Base-by-base conservation (phyloP, 1,140 invertebrate genomes). In the Copidosoma floridanum region DNA sequence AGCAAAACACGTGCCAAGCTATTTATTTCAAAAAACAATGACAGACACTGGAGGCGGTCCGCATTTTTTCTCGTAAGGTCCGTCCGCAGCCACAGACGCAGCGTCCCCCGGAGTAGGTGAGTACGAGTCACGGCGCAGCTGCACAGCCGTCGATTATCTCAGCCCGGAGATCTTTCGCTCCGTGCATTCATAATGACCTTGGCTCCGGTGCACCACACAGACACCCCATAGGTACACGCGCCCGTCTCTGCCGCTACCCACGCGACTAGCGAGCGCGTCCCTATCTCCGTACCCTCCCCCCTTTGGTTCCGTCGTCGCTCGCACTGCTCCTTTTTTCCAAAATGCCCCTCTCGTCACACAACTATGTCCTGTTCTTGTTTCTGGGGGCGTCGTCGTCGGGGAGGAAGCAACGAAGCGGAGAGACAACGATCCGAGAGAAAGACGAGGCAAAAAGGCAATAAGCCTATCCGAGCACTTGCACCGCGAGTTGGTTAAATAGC, bases 141-240 rank as follows among this genome's bases (percentile, higher is more conserved):
- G 16, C 38, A 16, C 16, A 41, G 5, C 6, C 37, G 57, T n/a
- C 47, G 46, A 53, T 59, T 59, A 59, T 59, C 50, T 59, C 21
- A 14, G 11, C 8, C 32, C 27, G 16, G 47, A 16, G 50, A 60
- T 60, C 57, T 44, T 35, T 26, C 47, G 27, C 46, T 52, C 52
- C 26, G 47, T 47, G 50, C 57, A 60, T 60, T 60, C 41, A 60
- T 60, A 60, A 60, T 60, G 50, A 60, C 57, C 57, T 60, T 60
- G 57, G 41, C 26, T n/a, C 23, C 44, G 14, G 12, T 24, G 16
- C n/a, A 23, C 35, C 14, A 6, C 6, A 6, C 12, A 2, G 1
- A 47, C 44, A 29, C 46, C 6, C 46, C n/a, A n/a, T n/a, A 40
- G 12, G 20, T n/a, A 38, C 32, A 51, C 29, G 21, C 10, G 23